A percentile compares a stretch with the other conserved stretches of the same genome.
These are phyloP conservation scores for Pterocles burchelli DNA, from an alignment of 2,113 vertebrate species.

Conservation along the genomic window DNA sequence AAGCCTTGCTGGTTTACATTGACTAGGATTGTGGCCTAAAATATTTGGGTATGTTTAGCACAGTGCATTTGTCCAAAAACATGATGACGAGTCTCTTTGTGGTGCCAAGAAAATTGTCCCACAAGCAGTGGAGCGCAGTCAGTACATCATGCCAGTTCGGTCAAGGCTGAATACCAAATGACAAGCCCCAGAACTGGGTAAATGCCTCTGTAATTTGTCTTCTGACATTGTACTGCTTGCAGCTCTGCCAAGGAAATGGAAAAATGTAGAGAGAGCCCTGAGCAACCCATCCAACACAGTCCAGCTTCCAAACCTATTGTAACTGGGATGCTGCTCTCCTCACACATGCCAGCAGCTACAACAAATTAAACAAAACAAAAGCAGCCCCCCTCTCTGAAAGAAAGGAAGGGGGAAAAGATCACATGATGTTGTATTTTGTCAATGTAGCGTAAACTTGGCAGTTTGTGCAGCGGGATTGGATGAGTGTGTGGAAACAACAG, in stretches of 20 bases:
- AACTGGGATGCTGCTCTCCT: background rate
- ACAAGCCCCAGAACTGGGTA: constrained; percentile 25
- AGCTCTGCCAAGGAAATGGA: constrained; percentile 53
- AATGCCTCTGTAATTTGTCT: constrained; percentile 60
- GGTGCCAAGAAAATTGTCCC: constrained; percentile 45
- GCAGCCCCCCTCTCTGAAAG: background rate
- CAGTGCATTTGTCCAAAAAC: constrained; percentile 30
- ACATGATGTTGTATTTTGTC: background rate
- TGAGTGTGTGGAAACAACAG: background rate
- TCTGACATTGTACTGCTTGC: constrained; percentile 29
- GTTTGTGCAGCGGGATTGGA: background rate
- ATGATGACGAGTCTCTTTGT: background rate
- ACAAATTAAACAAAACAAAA: background rate
- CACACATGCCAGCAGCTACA: background rate
- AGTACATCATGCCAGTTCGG: constrained; percentile 1
- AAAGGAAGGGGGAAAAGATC: background rate
- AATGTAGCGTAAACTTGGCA: background rate
- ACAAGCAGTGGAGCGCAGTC: background rate
- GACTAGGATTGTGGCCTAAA: background rate
- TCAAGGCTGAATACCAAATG: constrained; percentile 27
- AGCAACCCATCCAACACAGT: constrained; percentile 12
- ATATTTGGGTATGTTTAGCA: background rate
- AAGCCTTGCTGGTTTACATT: background rate
- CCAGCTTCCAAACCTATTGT: constrained; percentile 11
- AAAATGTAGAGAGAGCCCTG: background rate